Conservation (phyloP, 2,888 invertebrate species). For the Isotomurus palustris region DNA sequence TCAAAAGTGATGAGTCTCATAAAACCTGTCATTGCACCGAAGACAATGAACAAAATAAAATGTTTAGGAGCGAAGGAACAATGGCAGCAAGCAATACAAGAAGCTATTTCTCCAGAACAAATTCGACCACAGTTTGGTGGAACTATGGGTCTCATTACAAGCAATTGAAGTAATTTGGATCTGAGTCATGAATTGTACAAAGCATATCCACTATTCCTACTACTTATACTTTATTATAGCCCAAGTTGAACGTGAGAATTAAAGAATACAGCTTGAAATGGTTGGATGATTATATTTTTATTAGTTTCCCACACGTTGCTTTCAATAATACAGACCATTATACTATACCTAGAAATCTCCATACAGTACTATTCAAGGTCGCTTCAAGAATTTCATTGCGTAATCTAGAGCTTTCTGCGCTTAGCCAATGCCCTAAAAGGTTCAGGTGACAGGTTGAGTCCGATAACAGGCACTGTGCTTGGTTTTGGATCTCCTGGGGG, state of each 20-base stretch:
- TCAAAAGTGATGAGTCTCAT: conserved; percentile 14
- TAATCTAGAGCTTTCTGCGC: conserved; percentile 3
- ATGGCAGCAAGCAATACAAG: conserved; percentile 13
- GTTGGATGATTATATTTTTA: too few species aligned
- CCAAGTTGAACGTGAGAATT: too few species aligned
- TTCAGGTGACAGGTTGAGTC: conserved; percentile 27
- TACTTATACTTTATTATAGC: too few species aligned
- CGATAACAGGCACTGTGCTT: conserved; percentile 23
- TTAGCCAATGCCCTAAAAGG: conserved; percentile 22
- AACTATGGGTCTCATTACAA: not conserved
- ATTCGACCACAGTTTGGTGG: conserved; percentile 24
- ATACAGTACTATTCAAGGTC: not conserved
- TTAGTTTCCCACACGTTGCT: too few species aligned
- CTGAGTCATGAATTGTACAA: too few species aligned
- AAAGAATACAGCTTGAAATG: too few species aligned
- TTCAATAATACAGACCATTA: not conserved
- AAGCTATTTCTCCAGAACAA: conserved; percentile 7
- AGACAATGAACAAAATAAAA: conserved; percentile 22
- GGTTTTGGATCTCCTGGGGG: conserved; percentile 19
- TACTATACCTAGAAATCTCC: not conserved
- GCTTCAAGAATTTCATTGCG: not conserved
- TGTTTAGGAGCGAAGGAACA: conserved; percentile 13
- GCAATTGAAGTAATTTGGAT: not conserved
- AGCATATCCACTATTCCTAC: too few species aligned
- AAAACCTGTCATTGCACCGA: conserved; percentile 22